phyloP scores from a whole-genome alignment of 2,888 invertebrate genomes.

The Augiades crinisus region DNA sequence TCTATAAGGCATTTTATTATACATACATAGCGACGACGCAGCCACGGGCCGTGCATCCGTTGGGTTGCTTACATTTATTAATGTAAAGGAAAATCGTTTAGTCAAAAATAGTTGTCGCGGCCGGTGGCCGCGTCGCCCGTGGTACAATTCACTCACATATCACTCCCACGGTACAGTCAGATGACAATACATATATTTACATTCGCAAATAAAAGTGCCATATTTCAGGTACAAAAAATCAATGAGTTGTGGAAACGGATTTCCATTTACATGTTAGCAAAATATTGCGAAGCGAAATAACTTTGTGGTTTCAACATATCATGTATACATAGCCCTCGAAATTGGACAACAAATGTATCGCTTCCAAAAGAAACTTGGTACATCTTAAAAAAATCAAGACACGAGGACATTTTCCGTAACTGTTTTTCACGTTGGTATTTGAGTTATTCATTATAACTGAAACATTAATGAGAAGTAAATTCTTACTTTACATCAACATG shows the following conservation, averaged over 20 bases:
- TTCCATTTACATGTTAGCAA: constrained; percentile 8
- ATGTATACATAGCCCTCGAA: background rate
- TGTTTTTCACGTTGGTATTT: constrained; percentile 6
- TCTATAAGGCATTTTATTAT: constrained; percentile 57
- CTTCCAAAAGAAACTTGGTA: constrained; percentile 1
- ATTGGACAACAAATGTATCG: background rate
- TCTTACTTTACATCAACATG: background rate
- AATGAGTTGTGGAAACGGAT: background rate
- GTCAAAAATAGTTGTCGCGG: constrained; percentile 9
- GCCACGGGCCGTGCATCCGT: background rate
- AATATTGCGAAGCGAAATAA: constrained; percentile 13
- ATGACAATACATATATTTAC: constrained; percentile 34
- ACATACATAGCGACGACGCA: constrained; percentile 29
- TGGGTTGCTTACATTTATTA: background rate
- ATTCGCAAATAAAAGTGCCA: constrained; percentile 40
- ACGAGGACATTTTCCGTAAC: constrained; percentile 21
- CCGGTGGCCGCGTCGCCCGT: constrained; percentile 11
- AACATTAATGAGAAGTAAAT: background rate
- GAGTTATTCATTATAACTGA: background rate
- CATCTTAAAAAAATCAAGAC: constrained; percentile 11
- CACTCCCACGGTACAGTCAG: constrained; percentile 22
- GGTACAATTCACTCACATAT: constrained; percentile 8
- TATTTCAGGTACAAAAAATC: constrained; percentile 41
- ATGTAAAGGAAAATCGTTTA: background rate
- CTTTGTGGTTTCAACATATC: constrained; percentile 11